Evolutionary conservation across 2,797 vertebrate species (phyloP), one percentile per base, ranked within the genome.

Genomic region (Bryconaethiops microstoma): DNA sequence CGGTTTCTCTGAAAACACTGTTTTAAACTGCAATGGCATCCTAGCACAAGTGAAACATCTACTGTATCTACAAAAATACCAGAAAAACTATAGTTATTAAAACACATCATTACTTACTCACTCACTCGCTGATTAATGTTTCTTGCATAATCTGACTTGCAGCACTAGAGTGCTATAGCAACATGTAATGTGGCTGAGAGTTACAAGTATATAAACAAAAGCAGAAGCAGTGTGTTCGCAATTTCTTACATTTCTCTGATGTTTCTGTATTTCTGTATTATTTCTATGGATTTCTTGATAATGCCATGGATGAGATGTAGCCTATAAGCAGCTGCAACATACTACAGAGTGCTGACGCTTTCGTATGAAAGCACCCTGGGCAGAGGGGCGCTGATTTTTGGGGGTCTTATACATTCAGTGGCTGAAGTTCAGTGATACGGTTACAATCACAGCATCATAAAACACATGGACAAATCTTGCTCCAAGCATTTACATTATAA

Each of bases 341-440:
- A 14, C 4, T 50, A 35, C 13, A 35, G 60, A 39, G 64, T 21
- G 39, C 64, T 42, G 39, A 21, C 42, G 64, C 4, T 5, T 67
- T 67, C 12, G 10, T 4, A 42, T 65, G 60, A 59, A 59, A 59
- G n/a, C 14, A 55, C 19, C 42, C 42, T 48, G 7, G 13, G 23
- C 13, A 60, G 7, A 60, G 13, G 72, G 45, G 10, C 19, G 12
- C 19, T 4, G 48, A 57, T n/a, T 73, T 48, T 73, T 40, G 21
- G 19, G n/a, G 71, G 4, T n/a, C 9, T 50, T 14, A 54, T 60
- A 82, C 77, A 86, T 86, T 82, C 77, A 82, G n/a, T 76, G 65
- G 59, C 78, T 40, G 7, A 50, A 74, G 17, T 74, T 64, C 63
- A 70, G 62, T 29, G 54, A 50, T 70, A 77, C 57, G 67, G 35